These are phyloP conservation scores for Hecatera dysodea DNA, from an alignment of 2,888 invertebrate species.

Conservation along the genomic window DNA sequence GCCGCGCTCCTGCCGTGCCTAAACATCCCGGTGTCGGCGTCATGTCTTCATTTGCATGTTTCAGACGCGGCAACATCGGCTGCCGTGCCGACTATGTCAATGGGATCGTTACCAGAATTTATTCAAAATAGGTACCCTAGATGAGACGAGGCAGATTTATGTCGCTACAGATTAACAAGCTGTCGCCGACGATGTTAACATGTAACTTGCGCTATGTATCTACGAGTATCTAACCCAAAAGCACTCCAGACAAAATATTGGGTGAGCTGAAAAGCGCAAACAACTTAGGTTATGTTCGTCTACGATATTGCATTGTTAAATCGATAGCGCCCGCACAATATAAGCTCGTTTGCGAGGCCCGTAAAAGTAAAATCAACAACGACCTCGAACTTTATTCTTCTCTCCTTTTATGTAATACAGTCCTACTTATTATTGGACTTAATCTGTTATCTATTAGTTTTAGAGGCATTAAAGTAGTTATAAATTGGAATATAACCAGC, in stretches of 20 bases:
- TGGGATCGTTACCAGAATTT: constrained; percentile 80
- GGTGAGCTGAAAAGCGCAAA: constrained; percentile 76
- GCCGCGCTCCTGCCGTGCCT: constrained; percentile 69
- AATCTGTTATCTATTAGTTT: constrained; percentile 74
- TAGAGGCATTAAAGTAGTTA: constrained; percentile 60
- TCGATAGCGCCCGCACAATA: constrained; percentile 82
- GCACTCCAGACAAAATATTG: constrained; percentile 64
- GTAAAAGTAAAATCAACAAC: constrained; percentile 85
- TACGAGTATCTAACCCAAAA: no score
- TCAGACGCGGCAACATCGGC: constrained; percentile 74
- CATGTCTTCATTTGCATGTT: constrained; percentile 89
- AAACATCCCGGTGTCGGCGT: constrained; percentile 82
- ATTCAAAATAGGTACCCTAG: constrained; percentile 75
- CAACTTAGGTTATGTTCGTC: constrained; percentile 80
- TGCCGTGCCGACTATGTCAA: constrained; percentile 80
- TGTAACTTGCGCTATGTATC: constrained; percentile 27
- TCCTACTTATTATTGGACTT: constrained; percentile 70
- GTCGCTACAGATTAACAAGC: constrained; percentile 62
- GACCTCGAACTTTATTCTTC: constrained; percentile 72
- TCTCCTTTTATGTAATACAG: constrained; percentile 67
- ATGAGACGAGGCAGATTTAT: constrained; percentile 61
- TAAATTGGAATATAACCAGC: constrained; percentile 60
- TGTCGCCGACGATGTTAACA: constrained; percentile 54
- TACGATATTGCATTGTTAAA: constrained; percentile 82
- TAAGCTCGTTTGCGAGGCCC: constrained; percentile 81